Evolutionary conservation across 1,140 invertebrate genomes (phyloP), one percentile per base, ranked within the genome.

Genomic region (Meloidogyne exigua): DNA sequence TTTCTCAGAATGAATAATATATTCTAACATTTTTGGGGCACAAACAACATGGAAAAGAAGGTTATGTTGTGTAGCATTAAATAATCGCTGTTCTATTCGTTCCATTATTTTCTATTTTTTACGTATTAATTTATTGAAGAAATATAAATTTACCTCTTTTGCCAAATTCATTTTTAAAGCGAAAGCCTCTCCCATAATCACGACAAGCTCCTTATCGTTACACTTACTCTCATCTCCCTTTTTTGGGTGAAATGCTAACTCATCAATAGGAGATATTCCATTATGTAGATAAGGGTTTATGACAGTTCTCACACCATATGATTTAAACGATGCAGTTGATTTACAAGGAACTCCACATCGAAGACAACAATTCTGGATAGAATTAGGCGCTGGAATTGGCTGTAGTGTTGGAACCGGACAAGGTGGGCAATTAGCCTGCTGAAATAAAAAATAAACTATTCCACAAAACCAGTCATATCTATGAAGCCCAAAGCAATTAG

Each of bases 351-450:
- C n/a, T 49, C 23, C 36, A 11, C 66, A 69, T 28, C 74, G 42
- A 3, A 66, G 42, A 63, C 74, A 76, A 57, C 74, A 76, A 62
- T 68, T 68, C 12, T 76, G 63, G 23, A 76, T n/a, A 12, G 67
- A 67, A 0, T 44, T 32, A 32, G 39, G 65, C 0, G 4, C 1
- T 18, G 65, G 36, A 63, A 64, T 23, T 23, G 72, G 64, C 13
- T 32, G 62, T n/a, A 23, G 2, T 21, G 28, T 7, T 18, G 28
- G 63, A 39, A 11, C 11, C 4, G 18, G 73, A 68, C 12, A 26
- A n/a, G 42, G n/a, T 44, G 21, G 73, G 28, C 32, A 32, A 10
- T 64, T 36, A 11, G 15, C 10, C 10, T 25, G 39, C 15, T 42
- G 39, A 70, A 32, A 32, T 28, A 25, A 0, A 63, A 66, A 66